Conservation (phyloP, 2,113 vertebrate species). For the Panthera leo region DNA sequence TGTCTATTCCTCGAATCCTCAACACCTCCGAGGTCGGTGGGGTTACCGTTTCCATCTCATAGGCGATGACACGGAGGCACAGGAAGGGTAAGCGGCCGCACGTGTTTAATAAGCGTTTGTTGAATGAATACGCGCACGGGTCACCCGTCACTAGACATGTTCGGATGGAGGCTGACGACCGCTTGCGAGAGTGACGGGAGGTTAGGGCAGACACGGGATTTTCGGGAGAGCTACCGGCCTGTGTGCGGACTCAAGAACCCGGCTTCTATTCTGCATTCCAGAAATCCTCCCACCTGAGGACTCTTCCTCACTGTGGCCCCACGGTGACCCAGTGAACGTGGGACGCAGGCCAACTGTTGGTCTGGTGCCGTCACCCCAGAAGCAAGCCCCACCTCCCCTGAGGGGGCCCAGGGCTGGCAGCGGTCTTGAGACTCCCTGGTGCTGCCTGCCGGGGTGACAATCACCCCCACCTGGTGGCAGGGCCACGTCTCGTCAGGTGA, state of each 20-base stretch:
- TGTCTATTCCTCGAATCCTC: background rate
- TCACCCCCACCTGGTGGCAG: constrained; percentile 32
- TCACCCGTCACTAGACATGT: background rate
- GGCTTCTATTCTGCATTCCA: background rate
- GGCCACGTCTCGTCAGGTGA: constrained; percentile 53
- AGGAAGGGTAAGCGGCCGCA: background rate
- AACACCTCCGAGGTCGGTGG: background rate
- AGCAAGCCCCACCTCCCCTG: background rate
- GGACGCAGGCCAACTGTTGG: background rate
- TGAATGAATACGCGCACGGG: background rate
- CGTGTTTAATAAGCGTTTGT: background rate
- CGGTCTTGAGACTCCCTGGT: background rate
- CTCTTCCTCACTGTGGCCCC: background rate
- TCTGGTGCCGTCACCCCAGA: background rate
- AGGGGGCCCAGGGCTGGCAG: background rate
- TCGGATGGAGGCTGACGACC: background rate
- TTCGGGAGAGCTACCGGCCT: background rate
- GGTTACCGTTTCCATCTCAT: background rate
- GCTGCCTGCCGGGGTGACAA: constrained; percentile 51
- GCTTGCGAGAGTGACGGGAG: rapidly evolving
- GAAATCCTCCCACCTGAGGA: background rate
- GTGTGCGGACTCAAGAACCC: background rate
- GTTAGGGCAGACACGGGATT: rapidly evolving
- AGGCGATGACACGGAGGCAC: background rate
- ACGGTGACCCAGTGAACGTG: rapidly evolving